phyloP scores from a whole-genome alignment of 1,140 invertebrate genomes.

The Bombus huntii region DNA sequence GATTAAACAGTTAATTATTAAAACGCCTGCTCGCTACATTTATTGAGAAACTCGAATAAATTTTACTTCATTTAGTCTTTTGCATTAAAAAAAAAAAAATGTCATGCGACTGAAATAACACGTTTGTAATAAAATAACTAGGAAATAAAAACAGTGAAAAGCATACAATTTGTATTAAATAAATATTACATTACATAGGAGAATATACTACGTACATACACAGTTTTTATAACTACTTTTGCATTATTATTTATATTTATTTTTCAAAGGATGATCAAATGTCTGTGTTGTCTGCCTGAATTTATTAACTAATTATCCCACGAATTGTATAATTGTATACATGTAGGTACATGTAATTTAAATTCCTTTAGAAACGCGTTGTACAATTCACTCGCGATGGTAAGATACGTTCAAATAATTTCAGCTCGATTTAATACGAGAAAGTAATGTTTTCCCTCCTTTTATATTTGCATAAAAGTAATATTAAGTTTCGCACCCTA shows the following conservation, averaged over 20 bases:
- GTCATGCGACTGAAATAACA: too few relatives aligned
- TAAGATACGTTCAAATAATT: background rate
- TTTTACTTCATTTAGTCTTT: too few relatives aligned
- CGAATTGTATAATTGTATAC: background rate
- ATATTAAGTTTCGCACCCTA: background rate
- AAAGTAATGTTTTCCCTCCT: slow-evolving; percentile 10
- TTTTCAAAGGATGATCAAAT: background rate
- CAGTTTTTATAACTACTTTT: background rate
- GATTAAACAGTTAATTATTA: too few relatives aligned
- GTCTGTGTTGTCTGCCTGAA: background rate
- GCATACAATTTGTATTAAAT: too few relatives aligned
- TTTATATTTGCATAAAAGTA: background rate
- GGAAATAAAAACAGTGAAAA: too few relatives aligned
- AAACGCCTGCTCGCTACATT: too few relatives aligned
- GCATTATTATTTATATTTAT: background rate
- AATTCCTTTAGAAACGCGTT: background rate
- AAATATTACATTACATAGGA: too few relatives aligned
- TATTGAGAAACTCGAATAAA: too few relatives aligned
- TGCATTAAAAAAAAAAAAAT: too few relatives aligned
- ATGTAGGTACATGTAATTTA: background rate
- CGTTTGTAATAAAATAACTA: too few relatives aligned
- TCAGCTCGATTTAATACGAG: background rate
- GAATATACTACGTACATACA: too few relatives aligned
- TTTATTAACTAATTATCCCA: background rate
- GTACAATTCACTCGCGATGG: background rate